Conservation (phyloP, 2,797 vertebrate genomes). For the Molothrus ater region DNA sequence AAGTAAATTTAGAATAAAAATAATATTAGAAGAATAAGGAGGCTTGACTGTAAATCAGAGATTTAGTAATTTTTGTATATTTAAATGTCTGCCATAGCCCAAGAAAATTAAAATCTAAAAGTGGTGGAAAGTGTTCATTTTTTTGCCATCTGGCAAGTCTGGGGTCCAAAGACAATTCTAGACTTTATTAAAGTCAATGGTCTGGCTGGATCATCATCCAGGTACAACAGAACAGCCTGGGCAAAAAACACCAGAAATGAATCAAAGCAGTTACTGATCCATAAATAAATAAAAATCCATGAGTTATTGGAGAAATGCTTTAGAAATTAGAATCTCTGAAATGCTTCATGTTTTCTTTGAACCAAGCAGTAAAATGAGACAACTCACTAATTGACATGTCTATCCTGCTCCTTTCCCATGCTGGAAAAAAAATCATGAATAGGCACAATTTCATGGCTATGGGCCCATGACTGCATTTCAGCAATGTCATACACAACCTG, state of each 20-base stretch:
- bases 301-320: conserved; percentile 19
- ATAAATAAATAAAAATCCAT: conserved; percentile 38
- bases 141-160: conserved; percentile 32
- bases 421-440: conserved; percentile 1
- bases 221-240: conserved; percentile 23
- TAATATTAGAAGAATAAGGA: neutral
- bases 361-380: conserved; percentile 2
- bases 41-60: neutral
- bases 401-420: neutral
- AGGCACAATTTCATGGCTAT: conserved; percentile 13
- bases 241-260: neutral
- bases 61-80: neutral
- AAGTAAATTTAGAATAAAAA: neutral
- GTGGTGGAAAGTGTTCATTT: neutral
- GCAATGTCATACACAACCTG: neutral
- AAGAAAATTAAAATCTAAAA: conserved; percentile 2
- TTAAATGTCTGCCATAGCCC: neutral
- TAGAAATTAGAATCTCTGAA: conserved; percentile 14
- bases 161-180: conserved; percentile 8
- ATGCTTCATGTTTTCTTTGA: conserved; percentile 35
- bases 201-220: conserved; percentile 26
- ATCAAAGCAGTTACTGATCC: conserved; percentile 5
- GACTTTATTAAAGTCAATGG: conserved; percentile 12
- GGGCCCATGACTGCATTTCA: neutral
- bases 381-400: conserved; percentile 2